A percentile compares a stretch with the other conserved stretches of the same genome.
These are phyloP conservation scores for Sialia sialis DNA, from an alignment of 2,113 vertebrate species.

Conservation along the genomic window DNA sequence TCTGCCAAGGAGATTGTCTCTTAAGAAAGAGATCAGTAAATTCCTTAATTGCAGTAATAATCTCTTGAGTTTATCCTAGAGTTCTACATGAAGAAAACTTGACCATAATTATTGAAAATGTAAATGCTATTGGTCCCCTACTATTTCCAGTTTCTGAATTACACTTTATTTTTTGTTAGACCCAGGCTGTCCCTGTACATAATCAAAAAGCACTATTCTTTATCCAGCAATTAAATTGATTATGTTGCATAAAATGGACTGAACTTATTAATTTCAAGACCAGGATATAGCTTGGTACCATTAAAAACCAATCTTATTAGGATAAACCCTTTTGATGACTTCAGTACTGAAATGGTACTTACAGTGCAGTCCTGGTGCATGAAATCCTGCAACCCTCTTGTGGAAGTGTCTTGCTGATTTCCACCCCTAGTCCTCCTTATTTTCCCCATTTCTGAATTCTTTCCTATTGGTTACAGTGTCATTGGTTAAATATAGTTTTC, in stretches of 20 bases:
- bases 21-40: constrained; percentile 18
- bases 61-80: constrained; percentile 32
- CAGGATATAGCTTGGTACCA: neutral
- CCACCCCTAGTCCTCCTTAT: neutral
- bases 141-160: constrained; percentile 13
- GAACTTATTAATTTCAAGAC: constrained; percentile 29
- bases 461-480: neutral
- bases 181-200: neutral
- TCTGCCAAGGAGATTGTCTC: neutral
- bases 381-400: neutral
- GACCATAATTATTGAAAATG: neutral
- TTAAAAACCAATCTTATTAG: neutral
- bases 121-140: neutral
- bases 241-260: neutral
- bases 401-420: neutral
- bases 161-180: constrained; percentile 7
- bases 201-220: neutral
- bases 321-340: neutral
- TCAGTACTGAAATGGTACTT: neutral
- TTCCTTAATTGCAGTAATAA: constrained; percentile 39
- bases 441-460: neutral
- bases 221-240: constrained; percentile 12
- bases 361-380: accelerated
- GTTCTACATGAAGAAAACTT: constrained; percentile 30
- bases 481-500: neutral